Percentiles rank a stretch among this genome's conserved stretches.
phyloP scores from a whole-genome alignment of 1,140 invertebrate species.

The Pantala flavescens region DNA sequence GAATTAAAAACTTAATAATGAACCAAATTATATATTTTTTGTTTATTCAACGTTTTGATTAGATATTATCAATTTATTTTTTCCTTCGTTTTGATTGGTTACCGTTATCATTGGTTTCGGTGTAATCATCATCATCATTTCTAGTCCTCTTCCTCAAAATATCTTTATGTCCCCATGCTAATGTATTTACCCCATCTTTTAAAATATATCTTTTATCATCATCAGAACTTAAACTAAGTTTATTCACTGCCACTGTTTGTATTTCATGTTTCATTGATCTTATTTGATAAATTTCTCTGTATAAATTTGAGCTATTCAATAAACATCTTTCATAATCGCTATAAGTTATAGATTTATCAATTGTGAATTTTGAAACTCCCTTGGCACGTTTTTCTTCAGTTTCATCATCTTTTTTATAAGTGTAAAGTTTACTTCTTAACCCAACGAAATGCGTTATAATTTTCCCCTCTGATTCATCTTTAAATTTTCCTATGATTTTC shows the following conservation, averaged over 20 bases:
- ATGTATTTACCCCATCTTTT: slow-evolving; percentile 12
- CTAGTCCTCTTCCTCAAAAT: not conserved
- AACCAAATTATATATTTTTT: too few relatives aligned
- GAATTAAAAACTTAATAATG: too few relatives aligned
- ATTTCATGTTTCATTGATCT: slow-evolving; percentile 14
- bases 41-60: too few relatives aligned
- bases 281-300: slow-evolving; percentile 1
- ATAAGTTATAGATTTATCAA: not conserved
- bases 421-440: not conserved
- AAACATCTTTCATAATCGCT: slow-evolving; percentile 14
- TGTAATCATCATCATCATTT: too few relatives aligned
- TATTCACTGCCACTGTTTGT: slow-evolving; percentile 7
- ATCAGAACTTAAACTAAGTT: not conserved
- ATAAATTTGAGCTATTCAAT: not conserved
- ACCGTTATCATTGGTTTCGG: too few relatives aligned
- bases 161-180: slow-evolving; percentile 14
- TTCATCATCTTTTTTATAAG: not conserved
- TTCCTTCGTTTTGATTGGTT: too few relatives aligned
- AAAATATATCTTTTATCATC: slow-evolving; percentile 17
- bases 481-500: slow-evolving; percentile 9
- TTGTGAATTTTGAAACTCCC: not conserved
- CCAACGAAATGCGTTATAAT: slow-evolving; percentile 5
- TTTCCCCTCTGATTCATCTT: slow-evolving; percentile 10
- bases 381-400: not conserved
- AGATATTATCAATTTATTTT: too few relatives aligned